Conservation (phyloP, 2,797 vertebrate species). For the Enteromius afrohamiltoni region DNA sequence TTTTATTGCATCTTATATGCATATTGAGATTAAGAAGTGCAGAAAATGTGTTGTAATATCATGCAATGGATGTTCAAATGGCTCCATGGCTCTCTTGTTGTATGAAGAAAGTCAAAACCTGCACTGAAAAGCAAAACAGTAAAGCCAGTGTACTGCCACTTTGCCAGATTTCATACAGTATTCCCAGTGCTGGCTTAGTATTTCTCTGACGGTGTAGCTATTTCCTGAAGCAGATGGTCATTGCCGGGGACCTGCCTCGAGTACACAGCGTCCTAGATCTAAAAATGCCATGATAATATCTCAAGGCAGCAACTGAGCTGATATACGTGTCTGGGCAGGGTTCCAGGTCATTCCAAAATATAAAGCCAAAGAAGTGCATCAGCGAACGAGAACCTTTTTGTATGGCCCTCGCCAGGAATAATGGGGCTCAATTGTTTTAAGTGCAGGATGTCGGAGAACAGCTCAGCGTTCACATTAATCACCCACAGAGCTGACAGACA, state of each 20-base stretch:
- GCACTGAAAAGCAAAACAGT: background rate
- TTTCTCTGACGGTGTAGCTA: constrained; percentile 1
- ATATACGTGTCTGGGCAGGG: constrained; percentile 14
- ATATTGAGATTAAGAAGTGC: background rate
- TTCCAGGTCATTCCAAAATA: constrained; percentile 40
- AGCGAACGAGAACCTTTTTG: background rate
- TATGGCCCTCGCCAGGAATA: constrained; percentile 22
- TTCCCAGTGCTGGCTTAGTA: constrained; percentile 10
- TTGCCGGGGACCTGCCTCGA: constrained; percentile 28
- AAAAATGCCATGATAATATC: constrained; percentile 42
- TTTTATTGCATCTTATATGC: background rate
- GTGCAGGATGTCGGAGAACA: constrained; percentile 30
- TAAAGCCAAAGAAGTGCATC: constrained; percentile 16
- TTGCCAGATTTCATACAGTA: background rate
- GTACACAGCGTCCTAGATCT: constrained; percentile 50
- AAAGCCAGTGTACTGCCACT: background rate
- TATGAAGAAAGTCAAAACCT: background rate
- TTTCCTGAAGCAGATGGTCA: constrained; percentile 51
- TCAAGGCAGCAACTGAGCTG: constrained; percentile 37
- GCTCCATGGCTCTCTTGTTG: background rate
- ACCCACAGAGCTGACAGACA: background rate
- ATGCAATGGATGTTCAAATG: background rate
- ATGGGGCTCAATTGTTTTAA: constrained; percentile 36
- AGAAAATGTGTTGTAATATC: background rate
- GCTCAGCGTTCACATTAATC: constrained; percentile 33